Percentiles rank a stretch among this genome's conserved stretches.
Evolutionary conservation across 2,797 vertebrate genomes (phyloP).

Genomic region (Gymnoscopelus braueri): DNA sequence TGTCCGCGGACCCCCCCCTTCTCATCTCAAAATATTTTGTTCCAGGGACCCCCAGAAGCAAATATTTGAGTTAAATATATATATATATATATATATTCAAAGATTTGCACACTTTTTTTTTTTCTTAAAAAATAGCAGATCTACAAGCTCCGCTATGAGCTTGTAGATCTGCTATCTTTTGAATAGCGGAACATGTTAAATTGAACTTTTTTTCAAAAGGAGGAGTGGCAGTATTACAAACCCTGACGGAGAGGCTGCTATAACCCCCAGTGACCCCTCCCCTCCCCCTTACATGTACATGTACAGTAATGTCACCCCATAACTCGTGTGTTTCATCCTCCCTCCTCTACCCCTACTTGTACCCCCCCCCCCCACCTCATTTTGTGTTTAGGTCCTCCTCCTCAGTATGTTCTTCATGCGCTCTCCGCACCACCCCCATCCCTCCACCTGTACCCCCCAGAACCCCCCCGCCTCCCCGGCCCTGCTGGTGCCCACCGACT

Average conservation of each 20-base stretch:
- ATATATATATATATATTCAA: too few relatives aligned
- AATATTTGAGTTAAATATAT: too few relatives aligned
- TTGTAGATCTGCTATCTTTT: too few relatives aligned
- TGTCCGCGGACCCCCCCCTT: too few relatives aligned
- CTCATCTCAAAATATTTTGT: too few relatives aligned
- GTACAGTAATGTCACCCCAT: background rate
- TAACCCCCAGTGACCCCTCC: background rate
- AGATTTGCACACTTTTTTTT: too few relatives aligned
- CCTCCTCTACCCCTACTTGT: slow-evolving; percentile 19
- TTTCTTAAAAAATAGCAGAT: too few relatives aligned
- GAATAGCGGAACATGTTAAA: background rate
- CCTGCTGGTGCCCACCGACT: slow-evolving; percentile 83
- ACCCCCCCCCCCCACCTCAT: slow-evolving; percentile 19
- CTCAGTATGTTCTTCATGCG: slow-evolving; percentile 73
- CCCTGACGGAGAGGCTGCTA: background rate
- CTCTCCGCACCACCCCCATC: slow-evolving; percentile 66
- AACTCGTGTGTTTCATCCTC: slow-evolving; percentile 10
- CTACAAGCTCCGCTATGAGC: too few relatives aligned
- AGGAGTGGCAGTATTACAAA: background rate
- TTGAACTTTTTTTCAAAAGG: slow-evolving; percentile 6
- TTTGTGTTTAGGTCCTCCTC: slow-evolving; percentile 80
- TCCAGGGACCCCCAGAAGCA: too few relatives aligned
- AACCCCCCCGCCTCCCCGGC: slow-evolving; percentile 82
- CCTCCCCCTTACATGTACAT: slow-evolving; percentile 37
- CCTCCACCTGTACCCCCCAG: slow-evolving; percentile 75